These are phyloP conservation scores for Beroe ovata DNA, from an alignment of 37 sponge, comb jelly and placozoan species.

Conservation along the genomic window DNA sequence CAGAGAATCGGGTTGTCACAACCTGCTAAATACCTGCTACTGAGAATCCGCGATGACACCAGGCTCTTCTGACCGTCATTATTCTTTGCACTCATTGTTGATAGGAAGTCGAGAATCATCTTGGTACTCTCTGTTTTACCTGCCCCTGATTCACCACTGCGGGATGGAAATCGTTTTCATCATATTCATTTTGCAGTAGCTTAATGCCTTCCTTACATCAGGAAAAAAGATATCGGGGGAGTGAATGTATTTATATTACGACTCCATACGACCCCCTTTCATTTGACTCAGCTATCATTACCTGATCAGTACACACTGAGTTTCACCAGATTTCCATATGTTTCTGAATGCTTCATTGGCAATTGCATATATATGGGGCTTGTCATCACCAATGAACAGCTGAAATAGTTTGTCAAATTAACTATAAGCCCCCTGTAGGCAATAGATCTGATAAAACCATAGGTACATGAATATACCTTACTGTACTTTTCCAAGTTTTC, in stretches of 20 bases:
- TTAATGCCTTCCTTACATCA: too few species aligned
- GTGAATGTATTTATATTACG: too few species aligned
- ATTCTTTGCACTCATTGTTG: constrained; percentile 75
- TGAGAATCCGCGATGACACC: constrained; percentile 49
- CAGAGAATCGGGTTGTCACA: too few species aligned
- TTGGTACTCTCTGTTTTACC: constrained; percentile 98
- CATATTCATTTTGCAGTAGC: too few species aligned
- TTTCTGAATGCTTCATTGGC: constrained; percentile 92
- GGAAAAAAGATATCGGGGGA: too few species aligned
- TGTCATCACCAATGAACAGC: constrained; percentile 80
- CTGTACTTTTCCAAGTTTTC: constrained; percentile 75
- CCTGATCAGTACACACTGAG: constrained; percentile 98
- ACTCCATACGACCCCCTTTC: too few species aligned
- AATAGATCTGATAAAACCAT: too few species aligned
- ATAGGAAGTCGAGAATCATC: constrained; percentile 91
- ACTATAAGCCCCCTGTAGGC: too few species aligned
- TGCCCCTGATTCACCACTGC: constrained; percentile 97
- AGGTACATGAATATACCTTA: constrained; percentile 43
- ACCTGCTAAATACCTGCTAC: constrained; percentile 67
- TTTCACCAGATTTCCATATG: constrained; percentile 92
- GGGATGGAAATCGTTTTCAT: background rate
- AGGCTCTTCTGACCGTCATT: constrained; percentile 35
- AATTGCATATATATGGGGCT: constrained; percentile 96
- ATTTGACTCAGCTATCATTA: too few species aligned
- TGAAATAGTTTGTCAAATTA: constrained; percentile 4